A percentile compares a stretch with the other conserved stretches of the same genome.
Evolutionary conservation across 2,888 invertebrate genomes (phyloP).

Genomic region (Chrysina gloriosa): DNA sequence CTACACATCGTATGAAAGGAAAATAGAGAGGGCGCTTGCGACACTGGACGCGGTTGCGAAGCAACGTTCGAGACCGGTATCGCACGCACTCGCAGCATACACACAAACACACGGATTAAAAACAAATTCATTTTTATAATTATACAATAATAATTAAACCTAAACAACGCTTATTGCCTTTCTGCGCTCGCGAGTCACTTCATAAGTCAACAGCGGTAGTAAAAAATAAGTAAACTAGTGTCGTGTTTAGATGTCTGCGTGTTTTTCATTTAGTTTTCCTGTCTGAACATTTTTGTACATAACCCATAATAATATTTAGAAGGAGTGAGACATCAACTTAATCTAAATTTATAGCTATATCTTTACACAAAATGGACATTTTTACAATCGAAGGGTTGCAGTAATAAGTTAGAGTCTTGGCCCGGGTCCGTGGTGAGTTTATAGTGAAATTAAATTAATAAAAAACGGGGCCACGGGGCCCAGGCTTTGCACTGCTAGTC

Average conservation of each 20-base stretch:
- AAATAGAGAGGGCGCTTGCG: conserved; percentile 42
- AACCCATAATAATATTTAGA: conserved; percentile 51
- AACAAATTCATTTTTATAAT: conserved; percentile 41
- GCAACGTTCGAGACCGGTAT: conserved; percentile 40
- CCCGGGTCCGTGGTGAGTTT: conserved; percentile 48
- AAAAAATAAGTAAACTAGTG: conserved; percentile 43
- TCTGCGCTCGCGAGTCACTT: conserved; percentile 46
- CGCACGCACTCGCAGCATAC: conserved; percentile 43
- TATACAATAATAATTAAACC: conserved; percentile 44
- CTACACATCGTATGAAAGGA: conserved; percentile 32
- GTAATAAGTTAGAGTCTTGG: conserved; percentile 58
- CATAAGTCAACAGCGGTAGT: conserved; percentile 41
- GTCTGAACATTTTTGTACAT: conserved; percentile 44
- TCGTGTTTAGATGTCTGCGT: conserved; percentile 42
- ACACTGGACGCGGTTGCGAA: conserved; percentile 40
- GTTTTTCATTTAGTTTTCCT: conserved; percentile 40
- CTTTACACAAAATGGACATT: conserved; percentile 68
- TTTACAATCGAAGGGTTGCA: conserved; percentile 66
- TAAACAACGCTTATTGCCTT: conserved; percentile 44
- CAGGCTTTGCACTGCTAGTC: conserved; percentile 49
- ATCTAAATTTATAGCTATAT: conserved; percentile 65
- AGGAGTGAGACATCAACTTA: conserved; percentile 63
- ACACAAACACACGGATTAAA: conserved; percentile 43
- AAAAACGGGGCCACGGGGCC: conserved; percentile 44
- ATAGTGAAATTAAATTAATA: conserved; percentile 46